Conservation (phyloP, 2,888 invertebrate genomes). For the Pollenia amentaria region DNA sequence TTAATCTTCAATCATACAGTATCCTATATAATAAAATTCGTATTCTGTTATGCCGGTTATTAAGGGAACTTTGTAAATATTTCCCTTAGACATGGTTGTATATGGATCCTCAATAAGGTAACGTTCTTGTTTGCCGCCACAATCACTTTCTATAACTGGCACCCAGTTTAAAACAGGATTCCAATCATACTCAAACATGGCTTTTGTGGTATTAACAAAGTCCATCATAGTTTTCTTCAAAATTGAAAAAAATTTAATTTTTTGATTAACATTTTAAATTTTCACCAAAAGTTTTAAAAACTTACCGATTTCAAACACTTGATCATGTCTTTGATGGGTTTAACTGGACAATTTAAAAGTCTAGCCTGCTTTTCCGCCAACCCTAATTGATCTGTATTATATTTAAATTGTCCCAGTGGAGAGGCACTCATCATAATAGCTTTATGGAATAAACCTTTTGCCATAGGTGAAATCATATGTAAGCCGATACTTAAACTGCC, state of each 20-base stretch:
- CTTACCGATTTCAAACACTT: slow-evolving; percentile 86
- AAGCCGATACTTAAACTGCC: slow-evolving; percentile 85
- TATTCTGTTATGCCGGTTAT: slow-evolving; percentile 88
- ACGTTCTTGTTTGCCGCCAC: slow-evolving; percentile 86
- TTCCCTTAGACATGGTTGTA: slow-evolving; percentile 85
- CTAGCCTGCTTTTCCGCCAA: slow-evolving; percentile 88
- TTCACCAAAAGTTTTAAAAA: not conserved
- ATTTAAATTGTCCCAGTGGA: slow-evolving; percentile 85
- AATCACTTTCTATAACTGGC: slow-evolving; percentile 88
- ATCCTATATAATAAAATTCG: slow-evolving; percentile 87
- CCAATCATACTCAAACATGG: slow-evolving; percentile 81
- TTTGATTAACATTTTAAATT: not conserved
- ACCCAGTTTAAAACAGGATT: slow-evolving; percentile 85
- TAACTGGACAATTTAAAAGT: slow-evolving; percentile 86
- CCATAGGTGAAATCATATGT: slow-evolving; percentile 88
- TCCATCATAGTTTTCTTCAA: slow-evolving; percentile 78
- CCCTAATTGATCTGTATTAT: slow-evolving; percentile 85
- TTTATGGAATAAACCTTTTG: slow-evolving; percentile 88
- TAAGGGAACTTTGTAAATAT: slow-evolving; percentile 87
- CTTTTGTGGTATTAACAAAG: slow-evolving; percentile 77
- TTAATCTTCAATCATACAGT: slow-evolving; percentile 82
- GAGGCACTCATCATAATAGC: slow-evolving; percentile 89
- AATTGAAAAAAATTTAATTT: slow-evolving; percentile 8
- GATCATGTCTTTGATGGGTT: slow-evolving; percentile 85
- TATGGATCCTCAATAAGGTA: slow-evolving; percentile 87